Base-by-base conservation (phyloP, 2,888 invertebrate genomes). In the Camptogramma bilineatum region DNA sequence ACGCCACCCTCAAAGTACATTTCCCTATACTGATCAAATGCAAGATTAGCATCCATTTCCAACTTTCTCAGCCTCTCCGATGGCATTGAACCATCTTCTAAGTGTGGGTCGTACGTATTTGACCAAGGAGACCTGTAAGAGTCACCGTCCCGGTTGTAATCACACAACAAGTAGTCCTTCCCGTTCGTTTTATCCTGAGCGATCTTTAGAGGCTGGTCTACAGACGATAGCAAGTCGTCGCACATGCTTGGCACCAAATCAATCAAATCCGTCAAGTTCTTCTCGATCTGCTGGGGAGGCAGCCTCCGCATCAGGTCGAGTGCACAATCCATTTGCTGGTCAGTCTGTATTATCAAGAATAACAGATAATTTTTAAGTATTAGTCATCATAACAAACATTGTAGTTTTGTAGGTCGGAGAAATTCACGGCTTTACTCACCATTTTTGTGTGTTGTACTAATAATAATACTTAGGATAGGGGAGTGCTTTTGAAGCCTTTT, bases 1-100 rank as follows among this genome's bases (percentile, higher is more conserved):
- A 99, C 99, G 0, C 99, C 99, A 59, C 99, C 99, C 90, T 99
- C 99, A 87, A 98, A 99, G 88, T 99, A 99, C 97, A 99, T 97
- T 90, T 99, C 99, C 82, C 99, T 96, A 87, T 99, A 99, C 83
- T 98, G 98, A 89, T 99, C 99, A 86, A 99, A 99, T 13, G 99
- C 99, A 84, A 97, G 96, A 91, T 99, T 99, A 0, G 99, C 99
- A 84, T 99, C 99, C 66, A 99, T 95, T 94, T 99, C 99, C 76
- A 99, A 91, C 87, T 98, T 98, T 68, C 99, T 94, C 78, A 99
- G 94, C 77, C 97, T 95, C 81, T 99, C 99, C 16, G 99, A 99
- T 13, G 99, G 99, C 97, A 99, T 97, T 16, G 99, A 98, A 1
- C 99, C 99, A 94, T 99, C 99, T 87, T 99, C 99, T 72, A 99